Evolutionary conservation across 2,888 invertebrate genomes (phyloP).

Genomic region (Trisateles emortualis): DNA sequence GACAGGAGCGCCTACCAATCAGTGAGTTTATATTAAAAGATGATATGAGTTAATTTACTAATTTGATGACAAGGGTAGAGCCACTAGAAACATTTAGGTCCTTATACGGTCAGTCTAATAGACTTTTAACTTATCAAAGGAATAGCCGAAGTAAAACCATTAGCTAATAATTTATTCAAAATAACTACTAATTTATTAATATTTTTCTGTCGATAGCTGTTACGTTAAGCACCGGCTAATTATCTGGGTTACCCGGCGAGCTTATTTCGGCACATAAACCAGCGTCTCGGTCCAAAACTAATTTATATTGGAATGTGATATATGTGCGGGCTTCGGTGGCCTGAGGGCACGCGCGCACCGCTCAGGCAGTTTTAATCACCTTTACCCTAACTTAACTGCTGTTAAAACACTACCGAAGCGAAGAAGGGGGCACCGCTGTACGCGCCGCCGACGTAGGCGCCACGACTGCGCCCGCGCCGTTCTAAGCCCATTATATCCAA

Average conservation of each 20-base stretch:
- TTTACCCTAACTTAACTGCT: constrained; percentile 72
- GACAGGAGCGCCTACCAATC: no score
- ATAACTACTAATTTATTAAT: constrained; percentile 43
- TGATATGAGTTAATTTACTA: no score
- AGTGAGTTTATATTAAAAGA: no score
- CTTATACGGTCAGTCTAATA: no score
- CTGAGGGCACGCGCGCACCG: constrained; percentile 69
- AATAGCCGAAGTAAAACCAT: constrained; percentile 11
- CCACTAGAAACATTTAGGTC: no score
- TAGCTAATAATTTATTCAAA: constrained; percentile 22
- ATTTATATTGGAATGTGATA: constrained; percentile 86
- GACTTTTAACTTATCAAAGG: no score
- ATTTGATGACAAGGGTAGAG: no score
- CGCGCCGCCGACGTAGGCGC: constrained; percentile 62
- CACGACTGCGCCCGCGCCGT: constrained; percentile 41
- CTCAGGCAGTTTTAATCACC: constrained; percentile 77
- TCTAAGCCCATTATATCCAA: constrained; percentile 33
- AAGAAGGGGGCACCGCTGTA: constrained; percentile 50
- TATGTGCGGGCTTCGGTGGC: constrained; percentile 71
- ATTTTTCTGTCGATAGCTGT: constrained; percentile 49
- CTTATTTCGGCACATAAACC: constrained; percentile 79
- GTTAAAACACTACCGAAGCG: constrained; percentile 72
- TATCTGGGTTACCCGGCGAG: constrained; percentile 62
- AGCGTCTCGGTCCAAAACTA: constrained; percentile 77
- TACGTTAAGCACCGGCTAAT: constrained; percentile 66